Conservation (phyloP, 1,140 invertebrate species). For the Hormaphis cornu region DNA sequence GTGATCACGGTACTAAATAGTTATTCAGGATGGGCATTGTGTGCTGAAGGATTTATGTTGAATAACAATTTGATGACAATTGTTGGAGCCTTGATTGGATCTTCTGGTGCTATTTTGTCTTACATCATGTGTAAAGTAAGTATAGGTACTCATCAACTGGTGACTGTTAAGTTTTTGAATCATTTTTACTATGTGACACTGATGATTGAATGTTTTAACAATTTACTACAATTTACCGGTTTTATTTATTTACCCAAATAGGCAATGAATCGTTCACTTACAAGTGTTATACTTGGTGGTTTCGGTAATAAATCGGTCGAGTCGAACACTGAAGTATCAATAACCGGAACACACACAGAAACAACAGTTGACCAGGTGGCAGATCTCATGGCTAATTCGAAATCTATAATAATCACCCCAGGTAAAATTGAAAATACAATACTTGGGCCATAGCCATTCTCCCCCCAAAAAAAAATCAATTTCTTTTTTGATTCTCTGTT, state of each 20-base stretch:
- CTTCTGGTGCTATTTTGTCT: conserved; percentile 81
- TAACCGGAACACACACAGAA: conserved; percentile 74
- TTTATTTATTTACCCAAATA: conserved; percentile 40
- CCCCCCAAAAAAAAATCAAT: too few species aligned
- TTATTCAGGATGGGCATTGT: conserved; percentile 72
- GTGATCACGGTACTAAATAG: conserved; percentile 87
- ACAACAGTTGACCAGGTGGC: conserved; percentile 63
- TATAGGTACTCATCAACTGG: not conserved
- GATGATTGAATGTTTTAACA: too few species aligned
- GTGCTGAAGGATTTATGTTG: conserved; percentile 87
- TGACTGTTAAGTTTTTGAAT: not conserved
- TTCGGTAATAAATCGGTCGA: conserved; percentile 67
- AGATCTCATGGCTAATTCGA: conserved; percentile 66
- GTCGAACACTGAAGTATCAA: conserved; percentile 61
- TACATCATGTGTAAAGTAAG: conserved; percentile 88
- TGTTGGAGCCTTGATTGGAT: conserved; percentile 82
- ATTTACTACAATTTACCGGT: too few species aligned
- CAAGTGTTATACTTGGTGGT: conserved; percentile 82
- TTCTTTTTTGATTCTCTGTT: too few species aligned
- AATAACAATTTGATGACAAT: conserved; percentile 89
- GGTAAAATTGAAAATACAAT: conserved; percentile 43
- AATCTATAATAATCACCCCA: conserved; percentile 81
- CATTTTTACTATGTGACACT: too few species aligned
- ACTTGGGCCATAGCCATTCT: too few species aligned
- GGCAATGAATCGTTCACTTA: conserved; percentile 85